Conservation (phyloP, 2,797 vertebrate genomes). For the Aotus griseimembra region DNA sequence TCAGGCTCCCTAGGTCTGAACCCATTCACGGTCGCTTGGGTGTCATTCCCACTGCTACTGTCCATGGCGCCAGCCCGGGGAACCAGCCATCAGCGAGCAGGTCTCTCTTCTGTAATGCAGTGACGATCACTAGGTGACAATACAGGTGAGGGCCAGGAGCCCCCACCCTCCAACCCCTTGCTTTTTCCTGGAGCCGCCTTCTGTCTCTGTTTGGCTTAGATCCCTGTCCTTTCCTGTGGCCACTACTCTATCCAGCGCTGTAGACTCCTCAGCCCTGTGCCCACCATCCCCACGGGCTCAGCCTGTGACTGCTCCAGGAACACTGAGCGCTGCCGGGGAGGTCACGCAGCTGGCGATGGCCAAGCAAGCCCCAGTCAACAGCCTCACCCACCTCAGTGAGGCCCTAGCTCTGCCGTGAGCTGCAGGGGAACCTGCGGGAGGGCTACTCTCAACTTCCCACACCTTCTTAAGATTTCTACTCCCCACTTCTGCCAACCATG, state of each 20-base stretch:
- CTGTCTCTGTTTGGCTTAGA: neutral
- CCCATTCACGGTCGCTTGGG: fast-evolving
- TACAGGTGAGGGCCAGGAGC: neutral
- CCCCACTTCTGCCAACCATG: fast-evolving
- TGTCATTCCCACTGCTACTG: neutral
- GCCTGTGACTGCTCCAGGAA: neutral
- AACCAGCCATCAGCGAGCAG: neutral
- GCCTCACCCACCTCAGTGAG: fast-evolving
- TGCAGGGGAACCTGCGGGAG: neutral
- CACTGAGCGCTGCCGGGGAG: fast-evolving
- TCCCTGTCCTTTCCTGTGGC: neutral
- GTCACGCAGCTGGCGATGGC: fast-evolving
- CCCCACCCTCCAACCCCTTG: neutral
- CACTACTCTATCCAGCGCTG: neutral
- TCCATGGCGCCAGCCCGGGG: fast-evolving
- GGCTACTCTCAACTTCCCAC: neutral
- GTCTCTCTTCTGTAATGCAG: neutral
- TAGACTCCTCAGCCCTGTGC: neutral
- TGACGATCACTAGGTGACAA: neutral
- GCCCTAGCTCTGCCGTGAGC: neutral
- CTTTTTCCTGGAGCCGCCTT: neutral
- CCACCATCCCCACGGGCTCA: fast-evolving
- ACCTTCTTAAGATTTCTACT: neutral
- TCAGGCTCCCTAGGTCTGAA: neutral
- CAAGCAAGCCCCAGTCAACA: neutral